These are phyloP conservation scores for Tiphia femorata DNA, from an alignment of 2,888 invertebrate species.

Conservation along the genomic window DNA sequence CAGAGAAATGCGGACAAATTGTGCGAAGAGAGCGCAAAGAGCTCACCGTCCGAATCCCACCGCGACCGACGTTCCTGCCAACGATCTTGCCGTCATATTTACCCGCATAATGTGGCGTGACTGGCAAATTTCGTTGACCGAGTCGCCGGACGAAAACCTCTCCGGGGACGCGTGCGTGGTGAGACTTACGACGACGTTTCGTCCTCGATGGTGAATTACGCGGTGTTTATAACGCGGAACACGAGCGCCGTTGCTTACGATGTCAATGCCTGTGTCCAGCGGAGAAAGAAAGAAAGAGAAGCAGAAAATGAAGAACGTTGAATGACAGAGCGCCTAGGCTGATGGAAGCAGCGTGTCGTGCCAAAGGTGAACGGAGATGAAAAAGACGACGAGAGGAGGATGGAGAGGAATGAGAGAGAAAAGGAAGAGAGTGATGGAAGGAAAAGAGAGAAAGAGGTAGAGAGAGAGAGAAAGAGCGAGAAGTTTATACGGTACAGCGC, in stretches of 20 bases:
- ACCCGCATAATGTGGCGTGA: conserved; percentile 36
- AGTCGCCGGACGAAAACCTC: conserved; percentile 12
- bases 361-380: too few relatives aligned
- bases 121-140: conserved; percentile 32
- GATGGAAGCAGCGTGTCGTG: too few relatives aligned
- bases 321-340: too few relatives aligned
- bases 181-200: too few relatives aligned
- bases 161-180: conserved; percentile 21
- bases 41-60: too few relatives aligned
- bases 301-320: too few relatives aligned
- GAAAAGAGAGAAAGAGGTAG: conserved; percentile 19
- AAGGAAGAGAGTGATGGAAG: conserved; percentile 1
- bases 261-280: not conserved
- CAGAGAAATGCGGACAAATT: too few relatives aligned
- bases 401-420: too few relatives aligned
- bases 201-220: conserved; percentile 30
- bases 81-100: conserved; percentile 23
- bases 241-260: conserved; percentile 15
- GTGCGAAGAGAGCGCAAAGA: too few relatives aligned
- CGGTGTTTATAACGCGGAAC: conserved; percentile 46
- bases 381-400: too few relatives aligned
- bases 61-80: too few relatives aligned
- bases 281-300: too few relatives aligned
- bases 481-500: not conserved
- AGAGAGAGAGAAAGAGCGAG: conserved; percentile 7